Conservation (phyloP, 2,113 vertebrate genomes). For the Zapus hudsonius region DNA sequence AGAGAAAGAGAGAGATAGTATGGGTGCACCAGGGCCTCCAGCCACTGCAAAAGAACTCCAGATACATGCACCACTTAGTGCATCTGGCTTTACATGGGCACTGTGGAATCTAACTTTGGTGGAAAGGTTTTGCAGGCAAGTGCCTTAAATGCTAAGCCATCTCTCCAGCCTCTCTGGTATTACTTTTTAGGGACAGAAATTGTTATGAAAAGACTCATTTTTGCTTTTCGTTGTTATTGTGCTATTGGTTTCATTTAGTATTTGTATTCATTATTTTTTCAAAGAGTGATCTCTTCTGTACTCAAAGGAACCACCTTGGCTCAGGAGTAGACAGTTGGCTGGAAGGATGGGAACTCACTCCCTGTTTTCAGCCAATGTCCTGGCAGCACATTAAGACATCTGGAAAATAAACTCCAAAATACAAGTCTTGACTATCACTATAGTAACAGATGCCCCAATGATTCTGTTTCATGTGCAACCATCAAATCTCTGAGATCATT, state of each 20-base stretch:
- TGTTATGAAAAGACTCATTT: conserved; percentile 18
- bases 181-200: background rate
- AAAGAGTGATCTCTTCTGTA: background rate
- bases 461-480: background rate
- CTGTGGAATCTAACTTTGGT: no score
- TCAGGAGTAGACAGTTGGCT: background rate
- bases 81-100: no score
- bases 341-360: background rate
- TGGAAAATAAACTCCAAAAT: background rate
- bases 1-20: no score
- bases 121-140: no score
- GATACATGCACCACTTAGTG: no score
- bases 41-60: no score
- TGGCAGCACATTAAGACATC: background rate
- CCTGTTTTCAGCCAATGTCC: background rate
- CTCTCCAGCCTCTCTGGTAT: no score
- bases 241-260: background rate
- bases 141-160: no score
- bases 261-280: conserved; percentile 1
- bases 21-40: no score
- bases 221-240: conserved; percentile 15
- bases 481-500: background rate
- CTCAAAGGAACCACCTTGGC: background rate
- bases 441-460: background rate
- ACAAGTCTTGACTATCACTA: background rate